A percentile compares a stretch with the other conserved stretches of the same genome.
These are phyloP conservation scores for Gallinago undulata DNA, from an alignment of 2,113 vertebrate species.

Conservation along the genomic window DNA sequence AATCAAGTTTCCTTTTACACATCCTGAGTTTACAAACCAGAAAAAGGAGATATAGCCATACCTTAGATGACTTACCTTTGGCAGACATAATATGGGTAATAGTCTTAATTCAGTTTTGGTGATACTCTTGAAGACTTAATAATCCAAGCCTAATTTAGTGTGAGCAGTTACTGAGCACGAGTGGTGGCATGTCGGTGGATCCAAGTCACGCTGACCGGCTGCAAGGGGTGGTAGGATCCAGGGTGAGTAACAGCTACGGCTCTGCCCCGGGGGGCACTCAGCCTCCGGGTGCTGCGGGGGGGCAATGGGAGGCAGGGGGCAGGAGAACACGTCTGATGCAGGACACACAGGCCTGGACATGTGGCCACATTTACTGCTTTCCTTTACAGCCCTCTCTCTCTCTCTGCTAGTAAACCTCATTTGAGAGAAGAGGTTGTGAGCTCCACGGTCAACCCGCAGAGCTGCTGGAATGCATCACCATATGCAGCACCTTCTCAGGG, in stretches of 20 bases:
- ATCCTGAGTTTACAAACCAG: neutral
- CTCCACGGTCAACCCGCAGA: fast-evolving
- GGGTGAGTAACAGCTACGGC: neutral
- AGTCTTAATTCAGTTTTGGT: neutral
- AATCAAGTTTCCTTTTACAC: neutral
- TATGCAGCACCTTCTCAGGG: neutral
- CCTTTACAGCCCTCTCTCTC: neutral
- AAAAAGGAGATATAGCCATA: neutral
- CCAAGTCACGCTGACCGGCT: neutral
- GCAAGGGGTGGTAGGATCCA: neutral
- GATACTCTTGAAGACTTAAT: constrained; percentile 14
- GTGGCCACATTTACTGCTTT: neutral
- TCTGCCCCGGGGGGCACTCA: neutral
- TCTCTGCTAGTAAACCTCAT: neutral
- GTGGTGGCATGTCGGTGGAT: neutral
- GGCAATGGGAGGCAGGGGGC: neutral
- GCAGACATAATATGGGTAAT: neutral
- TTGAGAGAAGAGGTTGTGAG: neutral
- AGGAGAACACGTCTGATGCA: fast-evolving
- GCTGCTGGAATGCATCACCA: neutral
- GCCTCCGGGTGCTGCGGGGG: neutral
- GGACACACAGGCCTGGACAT: neutral
- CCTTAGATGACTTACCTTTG: neutral
- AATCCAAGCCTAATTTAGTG: neutral
- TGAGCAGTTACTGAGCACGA: constrained; percentile 24